Evolutionary conservation across 2,797 vertebrate species (phyloP), one percentile per base, ranked within the genome.

Genomic region (Darevskia nairensis): DNA sequence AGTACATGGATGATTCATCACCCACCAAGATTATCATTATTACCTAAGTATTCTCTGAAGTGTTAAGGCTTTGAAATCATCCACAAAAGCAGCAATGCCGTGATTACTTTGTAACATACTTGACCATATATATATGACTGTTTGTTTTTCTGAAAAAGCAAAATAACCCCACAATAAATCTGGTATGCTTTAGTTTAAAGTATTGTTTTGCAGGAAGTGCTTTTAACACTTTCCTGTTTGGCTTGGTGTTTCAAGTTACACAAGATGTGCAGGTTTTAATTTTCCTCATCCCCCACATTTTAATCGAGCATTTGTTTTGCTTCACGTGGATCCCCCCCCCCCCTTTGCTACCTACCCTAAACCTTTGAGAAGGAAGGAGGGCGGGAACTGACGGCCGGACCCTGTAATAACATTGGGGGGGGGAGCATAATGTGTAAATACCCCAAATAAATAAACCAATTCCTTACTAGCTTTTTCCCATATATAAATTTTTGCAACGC

Each of bases 251-350:
- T 69, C 35, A 69, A 55, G 74, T 44, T 35, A 76, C 13, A 11
- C 21, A 27, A 46, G 13, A 15, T 29, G 41, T 6, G 41, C 5
- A 71, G 69, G 1, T 25, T 44, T 11, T 44, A 4, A 46, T 23
- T 8, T 35, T 35, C 23, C 39, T 75, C 2, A 77, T 71, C 13
- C 4, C 50, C 2, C 25, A 44, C 23, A 77, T 77, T 77, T 46
- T 46, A 46, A 46, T 6, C 11, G 41, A 9, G 23, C 21, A 7
- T 15, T 32, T 74, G 15, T 19, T 35, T 8, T 74, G 32, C 25
- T 76, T 27, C 27, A 29, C n/a, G 69, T 64, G 69, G 69, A 1
- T n/a, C 29, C 0, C 7, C 8, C 0, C 7, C 8, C 27, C 23
- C 68, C 68, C 9, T 68, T 55, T 55, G 13, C 50, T 55, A 15